These are phyloP conservation scores for Ceratitis capitata DNA, from an alignment of 1,140 invertebrate genomes.

Conservation along the genomic window DNA sequence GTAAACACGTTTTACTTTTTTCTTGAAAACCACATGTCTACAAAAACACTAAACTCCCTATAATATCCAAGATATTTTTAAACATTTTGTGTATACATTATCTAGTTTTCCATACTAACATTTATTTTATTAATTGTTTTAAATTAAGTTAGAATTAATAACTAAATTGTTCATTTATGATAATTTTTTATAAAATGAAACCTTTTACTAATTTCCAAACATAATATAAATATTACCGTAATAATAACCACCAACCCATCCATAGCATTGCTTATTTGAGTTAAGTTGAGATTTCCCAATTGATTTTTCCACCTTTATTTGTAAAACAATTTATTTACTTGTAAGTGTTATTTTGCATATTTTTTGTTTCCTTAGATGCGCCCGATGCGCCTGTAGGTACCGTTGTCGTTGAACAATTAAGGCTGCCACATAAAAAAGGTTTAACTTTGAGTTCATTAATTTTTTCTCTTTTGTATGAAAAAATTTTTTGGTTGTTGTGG, in stretches of 20 bases:
- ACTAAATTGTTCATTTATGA: too few relatives aligned
- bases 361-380: conserved; percentile 33
- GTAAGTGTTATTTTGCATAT: conserved; percentile 31
- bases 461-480: background rate
- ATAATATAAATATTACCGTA: too few relatives aligned
- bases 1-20: too few relatives aligned
- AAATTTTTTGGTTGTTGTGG: conserved; percentile 2
- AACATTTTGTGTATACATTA: too few relatives aligned
- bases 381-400: conserved; percentile 21
- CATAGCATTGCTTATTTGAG: background rate
- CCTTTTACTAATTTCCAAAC: too few relatives aligned
- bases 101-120: too few relatives aligned
- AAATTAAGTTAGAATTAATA: too few relatives aligned
- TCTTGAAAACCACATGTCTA: too few relatives aligned
- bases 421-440: conserved; percentile 34
- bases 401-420: conserved; percentile 33
- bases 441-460: background rate
- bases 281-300: background rate
- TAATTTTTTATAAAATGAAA: too few relatives aligned
- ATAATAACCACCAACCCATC: background rate
- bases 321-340: background rate
- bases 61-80: too few relatives aligned
- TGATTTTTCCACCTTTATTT: background rate
- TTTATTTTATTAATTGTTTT: too few relatives aligned
- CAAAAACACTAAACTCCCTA: too few relatives aligned